Conservation (phyloP, 1,140 invertebrate genomes). For the Panagrolaimus sp. region DNA sequence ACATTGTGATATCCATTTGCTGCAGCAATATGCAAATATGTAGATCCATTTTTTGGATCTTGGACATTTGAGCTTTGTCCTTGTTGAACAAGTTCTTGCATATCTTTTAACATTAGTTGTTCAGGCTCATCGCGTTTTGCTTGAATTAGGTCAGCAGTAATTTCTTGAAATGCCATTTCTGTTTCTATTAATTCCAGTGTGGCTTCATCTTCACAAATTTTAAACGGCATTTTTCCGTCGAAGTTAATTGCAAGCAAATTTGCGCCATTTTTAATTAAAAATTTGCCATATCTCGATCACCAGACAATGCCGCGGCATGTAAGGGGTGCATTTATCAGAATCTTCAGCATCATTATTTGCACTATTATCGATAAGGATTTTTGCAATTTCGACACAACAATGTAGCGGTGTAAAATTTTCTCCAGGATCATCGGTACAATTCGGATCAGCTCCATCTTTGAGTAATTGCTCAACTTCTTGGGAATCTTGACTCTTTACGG, state of each 20-base stretch:
- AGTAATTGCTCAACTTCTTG: no score
- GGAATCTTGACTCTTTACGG: no score
- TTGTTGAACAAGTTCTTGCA: conserved; percentile 68
- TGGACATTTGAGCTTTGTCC: conserved; percentile 76
- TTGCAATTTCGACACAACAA: no score
- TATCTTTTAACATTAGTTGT: conserved; percentile 81
- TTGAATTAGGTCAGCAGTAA: conserved; percentile 76
- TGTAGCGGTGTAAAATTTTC: no score
- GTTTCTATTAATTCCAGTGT: conserved; percentile 93
- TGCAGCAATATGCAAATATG: conserved; percentile 90
- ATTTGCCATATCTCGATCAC: no score
- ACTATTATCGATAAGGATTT: no score
- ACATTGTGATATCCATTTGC: conserved; percentile 84
- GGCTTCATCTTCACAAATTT: conserved; percentile 88
- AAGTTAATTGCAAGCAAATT: conserved; percentile 94
- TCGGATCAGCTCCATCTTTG: no score
- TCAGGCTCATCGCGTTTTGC: conserved; percentile 87
- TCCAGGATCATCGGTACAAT: no score
- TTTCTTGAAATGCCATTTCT: conserved; percentile 86
- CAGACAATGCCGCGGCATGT: no score
- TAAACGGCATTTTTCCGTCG: conserved; percentile 99
- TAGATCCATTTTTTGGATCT: conserved; percentile 82
- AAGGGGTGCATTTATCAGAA: neutral
- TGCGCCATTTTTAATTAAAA: conserved; percentile 73
- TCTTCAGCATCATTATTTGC: neutral